Base-by-base conservation (phyloP, 2,113 vertebrate genomes). In the Anseranas semipalmata region DNA sequence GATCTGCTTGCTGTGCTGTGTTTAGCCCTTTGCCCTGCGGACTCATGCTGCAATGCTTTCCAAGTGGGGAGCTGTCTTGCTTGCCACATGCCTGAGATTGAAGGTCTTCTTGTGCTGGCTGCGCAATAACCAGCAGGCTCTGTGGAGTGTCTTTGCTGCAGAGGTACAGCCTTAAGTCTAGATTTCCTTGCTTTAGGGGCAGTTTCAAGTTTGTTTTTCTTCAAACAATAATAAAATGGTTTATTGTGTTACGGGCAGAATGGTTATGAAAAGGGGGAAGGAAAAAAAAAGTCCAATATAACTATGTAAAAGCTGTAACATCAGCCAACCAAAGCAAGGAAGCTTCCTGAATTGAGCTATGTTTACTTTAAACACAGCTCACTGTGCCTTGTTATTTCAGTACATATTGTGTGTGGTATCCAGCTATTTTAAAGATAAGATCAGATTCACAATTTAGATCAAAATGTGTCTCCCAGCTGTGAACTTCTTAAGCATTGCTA, bases 341-440 rank as follows among this genome's bases (percentile, higher is more conserved):
- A 82, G 37, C 21, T 78, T 87, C 60, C 58, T 93, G 70, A 86
- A 67, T 32, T 2, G 3, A 67, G 14, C 35, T 80, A 1, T 45
- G 63, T 82, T 66, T 86, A 65, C 39, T 89, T 75, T 32, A 89
- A 93, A 87, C 41, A 60, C 3, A 83, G 32, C 45, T 91, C 56
- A 50, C 35, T 82, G 58, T 85, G 53, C 66, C 53, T 85, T 72
- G 66, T 55, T 79, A 4, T 87, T 87, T 94, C 74, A 91, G 62
- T 68, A 48, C 15, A 14, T 52, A 79, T 9, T 89, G 43, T 63
- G 7, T 90, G 59, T 78, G 16, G 30, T 68, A 53, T 72, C 89
- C 73, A 89, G 52, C 50, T 95, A 46, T 81, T 95, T 63, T 85
- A 71, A 65, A 89, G 79, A 55, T 58, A 78, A 92, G 66, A 81